Conservation (phyloP, 2,113 vertebrate species). For the Heterochromis multidens region DNA sequence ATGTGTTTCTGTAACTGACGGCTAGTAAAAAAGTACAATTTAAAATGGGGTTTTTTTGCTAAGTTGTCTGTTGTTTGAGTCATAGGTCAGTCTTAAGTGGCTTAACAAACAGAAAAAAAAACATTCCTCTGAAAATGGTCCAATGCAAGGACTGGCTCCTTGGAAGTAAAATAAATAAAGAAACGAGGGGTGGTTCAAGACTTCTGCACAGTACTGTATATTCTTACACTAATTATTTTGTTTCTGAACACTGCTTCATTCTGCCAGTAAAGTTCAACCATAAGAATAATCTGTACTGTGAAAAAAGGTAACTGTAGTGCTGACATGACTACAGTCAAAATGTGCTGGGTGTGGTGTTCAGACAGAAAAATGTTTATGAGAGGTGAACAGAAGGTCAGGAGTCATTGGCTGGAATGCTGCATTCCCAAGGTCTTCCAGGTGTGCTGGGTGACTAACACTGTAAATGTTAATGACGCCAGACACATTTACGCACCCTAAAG, state of each 20-base stretch:
- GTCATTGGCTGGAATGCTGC: slow-evolving; percentile 46
- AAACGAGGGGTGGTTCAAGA: not conserved
- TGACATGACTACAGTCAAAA: not conserved
- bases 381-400: slow-evolving; percentile 39
- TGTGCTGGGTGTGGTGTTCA: not conserved
- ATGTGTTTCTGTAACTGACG: too few relatives aligned
- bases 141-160: not conserved
- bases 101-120: not conserved
- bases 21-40: too few relatives aligned
- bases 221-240: not conserved
- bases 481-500: not conserved
- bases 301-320: not conserved
- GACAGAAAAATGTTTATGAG: slow-evolving; percentile 12
- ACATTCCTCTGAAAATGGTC: not conserved
- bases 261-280: not conserved
- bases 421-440: slow-evolving; percentile 52
- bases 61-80: too few relatives aligned
- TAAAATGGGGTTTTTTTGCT: too few relatives aligned
- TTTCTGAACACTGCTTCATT: not conserved
- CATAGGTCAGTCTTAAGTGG: not conserved
- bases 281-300: not conserved
- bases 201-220: not conserved
- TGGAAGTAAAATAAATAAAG: not conserved
- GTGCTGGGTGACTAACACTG: slow-evolving; percentile 5
- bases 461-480: slow-evolving; percentile 2